These are phyloP conservation scores for Polypedilum pembai DNA, from an alignment of 1,140 invertebrate genomes.

Conservation along the genomic window DNA sequence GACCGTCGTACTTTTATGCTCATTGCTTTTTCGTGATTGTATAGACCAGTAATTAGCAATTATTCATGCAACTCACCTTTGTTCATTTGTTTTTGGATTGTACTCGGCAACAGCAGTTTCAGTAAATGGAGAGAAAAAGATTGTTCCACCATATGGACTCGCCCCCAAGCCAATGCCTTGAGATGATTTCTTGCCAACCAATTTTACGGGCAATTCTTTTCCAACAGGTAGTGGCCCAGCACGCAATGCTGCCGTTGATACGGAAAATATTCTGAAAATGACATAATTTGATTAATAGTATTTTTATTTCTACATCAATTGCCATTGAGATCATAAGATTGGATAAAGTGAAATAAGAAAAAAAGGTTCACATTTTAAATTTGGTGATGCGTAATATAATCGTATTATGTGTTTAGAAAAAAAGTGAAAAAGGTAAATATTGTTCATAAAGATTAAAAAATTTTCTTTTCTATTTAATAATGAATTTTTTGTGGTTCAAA, in stretches of 20 bases:
- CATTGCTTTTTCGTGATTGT: no score
- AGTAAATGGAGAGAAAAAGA: slow-evolving; percentile 64
- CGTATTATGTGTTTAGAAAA: no score
- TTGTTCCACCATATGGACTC: slow-evolving; percentile 57
- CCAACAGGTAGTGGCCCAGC: slow-evolving; percentile 59
- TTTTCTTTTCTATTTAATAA: no score
- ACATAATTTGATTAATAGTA: slow-evolving; percentile 17
- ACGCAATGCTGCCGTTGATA: slow-evolving; percentile 60
- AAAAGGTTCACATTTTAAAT: no score
- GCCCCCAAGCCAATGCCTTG: slow-evolving; percentile 66
- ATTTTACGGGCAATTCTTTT: slow-evolving; percentile 60
- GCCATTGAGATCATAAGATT: no score
- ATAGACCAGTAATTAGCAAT: background rate
- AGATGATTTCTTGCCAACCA: slow-evolving; percentile 72
- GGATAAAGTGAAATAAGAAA: no score
- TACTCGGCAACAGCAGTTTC: slow-evolving; percentile 70
- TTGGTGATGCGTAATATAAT: no score
- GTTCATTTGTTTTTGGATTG: slow-evolving; percentile 60
- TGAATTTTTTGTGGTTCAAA: no score
- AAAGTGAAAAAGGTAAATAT: no score
- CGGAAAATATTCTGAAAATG: slow-evolving; percentile 57
- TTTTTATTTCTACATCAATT: no score
- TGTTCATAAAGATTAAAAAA: no score
- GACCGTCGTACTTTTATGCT: no score
- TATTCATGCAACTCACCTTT: slow-evolving; percentile 46